phyloP scores from a whole-genome alignment of 2,888 invertebrate genomes.

The Phymatocera aterrima region DNA sequence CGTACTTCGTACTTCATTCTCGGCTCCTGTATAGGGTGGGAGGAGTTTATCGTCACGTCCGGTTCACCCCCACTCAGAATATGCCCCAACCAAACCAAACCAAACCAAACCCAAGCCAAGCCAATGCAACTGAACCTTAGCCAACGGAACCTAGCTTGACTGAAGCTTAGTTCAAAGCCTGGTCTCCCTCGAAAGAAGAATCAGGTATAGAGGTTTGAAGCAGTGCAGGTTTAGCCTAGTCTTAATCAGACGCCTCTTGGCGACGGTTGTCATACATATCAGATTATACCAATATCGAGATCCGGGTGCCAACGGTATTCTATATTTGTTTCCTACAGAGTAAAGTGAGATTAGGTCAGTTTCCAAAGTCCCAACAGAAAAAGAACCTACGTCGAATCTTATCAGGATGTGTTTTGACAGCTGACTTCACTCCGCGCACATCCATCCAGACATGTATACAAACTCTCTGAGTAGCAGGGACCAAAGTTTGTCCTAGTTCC shows the following conservation, averaged over 20 bases:
- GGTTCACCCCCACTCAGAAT: conserved; percentile 63
- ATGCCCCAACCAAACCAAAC: conserved; percentile 2
- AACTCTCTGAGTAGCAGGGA: too few relatives aligned
- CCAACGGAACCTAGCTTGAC: conserved; percentile 36
- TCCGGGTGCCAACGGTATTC: not conserved
- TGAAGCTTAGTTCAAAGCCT: not conserved
- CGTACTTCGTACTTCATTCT: conserved; percentile 26
- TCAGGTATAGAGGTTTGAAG: conserved; percentile 27
- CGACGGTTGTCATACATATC: conserved; percentile 29
- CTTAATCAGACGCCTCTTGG: conserved; percentile 40
- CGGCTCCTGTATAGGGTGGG: conserved; percentile 48
- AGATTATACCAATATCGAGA: not conserved
- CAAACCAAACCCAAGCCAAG: not conserved
- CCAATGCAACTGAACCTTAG: conserved; percentile 16
- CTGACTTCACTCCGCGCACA: conserved; percentile 6
- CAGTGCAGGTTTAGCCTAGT: conserved; percentile 34
- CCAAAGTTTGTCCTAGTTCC: too few relatives aligned
- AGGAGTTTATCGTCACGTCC: conserved; percentile 70
- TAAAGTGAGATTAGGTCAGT: conserved; percentile 17
- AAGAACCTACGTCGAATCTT: not conserved
- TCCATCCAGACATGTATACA: too few relatives aligned
- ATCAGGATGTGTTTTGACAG: conserved; percentile 32
- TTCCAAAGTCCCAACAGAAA: not conserved
- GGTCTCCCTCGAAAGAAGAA: conserved; percentile 15
- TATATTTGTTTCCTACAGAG: not conserved